phyloP scores from a whole-genome alignment of 2,797 vertebrate genomes.

The Streptopelia turtur region DNA sequence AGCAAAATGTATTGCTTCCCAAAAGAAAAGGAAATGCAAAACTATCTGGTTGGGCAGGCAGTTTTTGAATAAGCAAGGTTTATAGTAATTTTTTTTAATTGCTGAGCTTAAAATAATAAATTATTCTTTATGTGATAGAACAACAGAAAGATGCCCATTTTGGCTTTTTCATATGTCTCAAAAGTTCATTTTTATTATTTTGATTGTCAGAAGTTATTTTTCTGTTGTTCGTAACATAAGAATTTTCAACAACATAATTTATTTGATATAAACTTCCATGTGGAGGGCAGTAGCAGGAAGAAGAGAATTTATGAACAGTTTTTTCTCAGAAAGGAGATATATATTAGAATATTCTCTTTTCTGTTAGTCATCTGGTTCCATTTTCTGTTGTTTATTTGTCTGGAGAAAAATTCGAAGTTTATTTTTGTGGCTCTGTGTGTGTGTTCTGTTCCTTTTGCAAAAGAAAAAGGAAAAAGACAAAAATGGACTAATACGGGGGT shows the following conservation, averaged over 20 bases:
- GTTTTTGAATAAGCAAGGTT: not conserved
- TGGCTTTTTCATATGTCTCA: not conserved
- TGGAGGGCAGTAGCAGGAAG: not conserved
- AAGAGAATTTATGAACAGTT: not conserved
- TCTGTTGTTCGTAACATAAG: not conserved
- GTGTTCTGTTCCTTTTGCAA: not conserved
- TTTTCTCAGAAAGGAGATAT: not conserved
- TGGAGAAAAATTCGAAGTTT: not conserved
- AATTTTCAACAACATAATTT: too few species aligned
- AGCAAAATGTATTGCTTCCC: not conserved
- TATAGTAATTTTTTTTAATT: not conserved
- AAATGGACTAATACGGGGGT: not conserved
- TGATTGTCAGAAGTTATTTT: not conserved
- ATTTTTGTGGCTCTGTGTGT: not conserved
- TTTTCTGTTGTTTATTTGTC: conserved; percentile 3
- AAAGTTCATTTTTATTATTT: not conserved
- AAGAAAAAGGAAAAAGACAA: not conserved
- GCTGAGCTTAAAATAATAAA: not conserved
- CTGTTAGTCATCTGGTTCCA: not conserved
- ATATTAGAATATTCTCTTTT: not conserved
- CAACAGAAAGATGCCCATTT: not conserved
- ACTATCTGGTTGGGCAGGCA: not conserved
- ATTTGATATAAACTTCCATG: not conserved
- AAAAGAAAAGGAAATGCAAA: not conserved
- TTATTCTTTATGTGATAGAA: not conserved